Conservation (phyloP, 2,797 vertebrate species). For the Mergus octosetaceus region DNA sequence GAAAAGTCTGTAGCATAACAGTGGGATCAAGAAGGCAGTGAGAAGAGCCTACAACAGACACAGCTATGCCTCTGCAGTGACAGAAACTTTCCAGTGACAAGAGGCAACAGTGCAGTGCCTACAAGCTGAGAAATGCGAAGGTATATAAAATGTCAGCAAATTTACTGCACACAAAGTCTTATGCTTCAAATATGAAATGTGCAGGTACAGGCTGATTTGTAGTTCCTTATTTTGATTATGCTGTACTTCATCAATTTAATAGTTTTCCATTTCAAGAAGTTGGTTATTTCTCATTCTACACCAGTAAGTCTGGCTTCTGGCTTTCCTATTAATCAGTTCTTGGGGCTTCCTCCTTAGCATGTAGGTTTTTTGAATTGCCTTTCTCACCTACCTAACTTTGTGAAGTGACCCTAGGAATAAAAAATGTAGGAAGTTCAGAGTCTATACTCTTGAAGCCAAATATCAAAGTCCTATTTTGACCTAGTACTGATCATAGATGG, state of each 20-base stretch:
- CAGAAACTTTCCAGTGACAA: background rate
- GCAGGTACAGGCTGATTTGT: background rate
- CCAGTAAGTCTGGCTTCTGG: background rate
- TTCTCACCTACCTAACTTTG: background rate
- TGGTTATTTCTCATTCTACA: background rate
- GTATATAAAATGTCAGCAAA: background rate
- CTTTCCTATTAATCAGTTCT: background rate
- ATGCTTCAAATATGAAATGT: background rate
- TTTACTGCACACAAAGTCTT: background rate
- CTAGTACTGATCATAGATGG: background rate
- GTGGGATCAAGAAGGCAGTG: background rate
- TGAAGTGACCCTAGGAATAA: background rate
- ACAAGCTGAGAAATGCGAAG: background rate
- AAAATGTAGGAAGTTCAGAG: background rate
- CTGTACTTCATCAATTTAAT: background rate
- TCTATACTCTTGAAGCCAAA: background rate
- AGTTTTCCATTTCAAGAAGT: background rate
- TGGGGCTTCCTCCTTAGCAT: background rate
- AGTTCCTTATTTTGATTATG: background rate
- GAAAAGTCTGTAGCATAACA: background rate
- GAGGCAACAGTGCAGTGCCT: background rate
- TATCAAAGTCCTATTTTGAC: background rate
- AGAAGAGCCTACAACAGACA: background rate
- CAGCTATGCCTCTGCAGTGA: background rate
- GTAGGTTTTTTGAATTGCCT: background rate